Conservation (phyloP, 2,888 invertebrate species). For the Strigamia transsilvanica region DNA sequence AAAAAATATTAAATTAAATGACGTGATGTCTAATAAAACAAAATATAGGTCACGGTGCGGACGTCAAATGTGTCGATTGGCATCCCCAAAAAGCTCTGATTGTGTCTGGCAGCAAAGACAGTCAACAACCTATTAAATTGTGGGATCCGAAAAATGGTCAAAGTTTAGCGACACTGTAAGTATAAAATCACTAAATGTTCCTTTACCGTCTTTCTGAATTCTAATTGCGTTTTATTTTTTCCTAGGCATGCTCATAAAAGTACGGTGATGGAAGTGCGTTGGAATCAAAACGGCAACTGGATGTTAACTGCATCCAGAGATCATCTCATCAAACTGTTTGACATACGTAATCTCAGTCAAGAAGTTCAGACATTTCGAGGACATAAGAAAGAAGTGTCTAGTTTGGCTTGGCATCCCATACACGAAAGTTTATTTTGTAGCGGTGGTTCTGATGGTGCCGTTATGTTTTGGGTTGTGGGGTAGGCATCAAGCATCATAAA, state of each 20-base stretch:
- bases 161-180: constrained; percentile 90
- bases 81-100: constrained; percentile 97
- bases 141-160: constrained; percentile 99
- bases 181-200: constrained; percentile 58
- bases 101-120: constrained; percentile 98
- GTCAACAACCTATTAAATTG: constrained; percentile 98
- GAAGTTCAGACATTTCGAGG: constrained; percentile 98
- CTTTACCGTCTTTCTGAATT: not conserved
- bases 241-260: constrained; percentile 96
- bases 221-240: constrained; percentile 56
- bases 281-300: constrained; percentile 99
- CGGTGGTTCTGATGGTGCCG: constrained; percentile 98
- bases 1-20: constrained; percentile 11
- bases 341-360: constrained; percentile 92
- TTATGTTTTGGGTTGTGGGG: constrained; percentile 99
- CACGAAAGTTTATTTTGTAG: constrained; percentile 98
- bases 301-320: constrained; percentile 97
- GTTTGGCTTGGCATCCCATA: constrained; percentile 95
- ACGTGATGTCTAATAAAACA: constrained; percentile 27
- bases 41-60: constrained; percentile 86
- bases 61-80: constrained; percentile 99
- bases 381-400: constrained; percentile 98
- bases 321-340: constrained; percentile 96
- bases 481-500: constrained; percentile 64
- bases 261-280: constrained; percentile 98